Evolutionary conservation across 1,140 invertebrate species (phyloP), one percentile per base, ranked within the genome.

Genomic region (Monomorium pharaonis): DNA sequence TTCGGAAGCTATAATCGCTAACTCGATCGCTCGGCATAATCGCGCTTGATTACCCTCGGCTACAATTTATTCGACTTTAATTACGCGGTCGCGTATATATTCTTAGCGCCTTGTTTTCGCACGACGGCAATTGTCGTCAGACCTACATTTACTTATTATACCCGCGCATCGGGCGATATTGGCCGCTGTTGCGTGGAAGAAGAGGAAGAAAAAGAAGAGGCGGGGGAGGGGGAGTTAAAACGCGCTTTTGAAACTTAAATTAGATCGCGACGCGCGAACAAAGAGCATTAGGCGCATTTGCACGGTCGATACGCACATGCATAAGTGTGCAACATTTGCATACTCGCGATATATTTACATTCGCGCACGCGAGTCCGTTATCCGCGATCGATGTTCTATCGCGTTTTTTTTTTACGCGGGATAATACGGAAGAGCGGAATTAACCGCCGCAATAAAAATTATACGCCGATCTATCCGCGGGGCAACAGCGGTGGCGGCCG

Each of bases 271-370:
- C 49, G 67, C 18, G 78, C 65, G 65, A 47, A 81, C 78, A 72
- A 81, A 81, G 69, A 37, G 67, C 65, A 72, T 81, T 81, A 81
- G 44, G 33, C 30, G 37, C 33, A 56, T 58, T 72, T 72, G 78
- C 78, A 47, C 56, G 65, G 78, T 42, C 65, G 78, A 81, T 81
- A 81, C 78, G 78, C 65, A n/a, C n/a, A 44, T 72, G 65, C 65
- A 58, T 58, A 81, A 56, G 42, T 56, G 37, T n/a, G n/a, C n/a
- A n/a, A n/a, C 24, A 81, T 81, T 81, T 81, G 65, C 78, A 81
- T 81, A 81, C 72, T 80, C 69, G 69, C 63, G 77, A 69, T 69
- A 67, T 69, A 69, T 80, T 83, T 83, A 83, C 67, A 58, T 74
- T 74, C 67, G 67, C 44, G 76, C 62, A 63, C 65, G 33, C 63